phyloP scores from a whole-genome alignment of 2,113 vertebrate genomes.

The Peromyscus leucopus region DNA sequence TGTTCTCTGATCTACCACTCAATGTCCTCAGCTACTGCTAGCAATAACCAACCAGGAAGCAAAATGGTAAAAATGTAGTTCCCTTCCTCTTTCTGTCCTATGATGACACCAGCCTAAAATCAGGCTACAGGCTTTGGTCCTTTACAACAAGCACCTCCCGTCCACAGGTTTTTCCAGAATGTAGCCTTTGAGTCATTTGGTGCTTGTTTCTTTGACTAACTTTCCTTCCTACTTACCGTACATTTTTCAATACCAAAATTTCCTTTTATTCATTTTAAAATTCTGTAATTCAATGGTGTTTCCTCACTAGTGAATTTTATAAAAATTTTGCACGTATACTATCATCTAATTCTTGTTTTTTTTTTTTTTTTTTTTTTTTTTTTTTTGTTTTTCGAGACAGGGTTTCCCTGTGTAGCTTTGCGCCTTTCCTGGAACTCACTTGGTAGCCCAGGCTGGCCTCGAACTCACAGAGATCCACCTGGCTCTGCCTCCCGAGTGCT shows the following conservation, averaged over 20 bases:
- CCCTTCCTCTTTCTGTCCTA: not conserved
- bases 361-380: no score
- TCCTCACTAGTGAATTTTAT: not conserved
- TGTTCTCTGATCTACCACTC: not conserved
- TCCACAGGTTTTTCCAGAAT: not conserved
- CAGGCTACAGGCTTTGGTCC: not conserved
- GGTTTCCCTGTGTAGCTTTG: no score
- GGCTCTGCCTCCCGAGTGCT: no score
- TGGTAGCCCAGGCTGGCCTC: no score
- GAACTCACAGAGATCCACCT: no score
- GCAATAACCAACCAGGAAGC: not conserved
- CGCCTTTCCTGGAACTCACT: no score
- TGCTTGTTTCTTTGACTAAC: no score
- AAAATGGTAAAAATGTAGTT: not conserved
- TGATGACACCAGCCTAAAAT: not conserved
- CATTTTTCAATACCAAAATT: not conserved
- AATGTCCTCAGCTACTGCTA: not conserved
- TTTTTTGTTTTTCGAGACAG: no score
- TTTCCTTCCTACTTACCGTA: not conserved
- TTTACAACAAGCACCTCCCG: no score
- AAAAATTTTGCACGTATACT: not conserved
- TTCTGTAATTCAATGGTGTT: not conserved
- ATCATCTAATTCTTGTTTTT: not conserved
- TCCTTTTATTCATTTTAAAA: not conserved
- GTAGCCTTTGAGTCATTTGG: not conserved